Evolutionary conservation across 2,888 invertebrate genomes (phyloP), one percentile per base, ranked within the genome.

Genomic region (Lithophane ornitopus): DNA sequence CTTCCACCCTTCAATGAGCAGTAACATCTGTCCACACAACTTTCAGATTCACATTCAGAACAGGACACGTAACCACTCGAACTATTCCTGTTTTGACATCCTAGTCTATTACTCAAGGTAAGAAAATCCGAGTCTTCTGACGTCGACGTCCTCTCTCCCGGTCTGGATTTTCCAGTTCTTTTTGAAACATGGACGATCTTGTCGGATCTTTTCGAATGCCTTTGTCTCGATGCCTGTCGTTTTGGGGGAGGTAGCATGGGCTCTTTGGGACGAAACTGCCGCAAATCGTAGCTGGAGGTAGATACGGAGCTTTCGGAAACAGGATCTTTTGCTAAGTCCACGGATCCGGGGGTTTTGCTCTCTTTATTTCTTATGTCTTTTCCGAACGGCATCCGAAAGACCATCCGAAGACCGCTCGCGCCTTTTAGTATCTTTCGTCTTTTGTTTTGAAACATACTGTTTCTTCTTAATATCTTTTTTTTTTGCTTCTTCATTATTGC

Each of bases 1-100:
- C 95, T 96, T 78, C 97, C 97, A 7, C 96, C 96, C 39, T 97
- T 97, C 76, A 98, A 90, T 4, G 98, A 98, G 90, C 99, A 99
- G 90, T 99, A 99, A 89, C 99, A 99, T 88, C 98, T 98, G 91
- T 98, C 98, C 0, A 98, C 97, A 90, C 98, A 98, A 22, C 98
- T 98, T 87, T 98, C 98, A 3, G 98, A 98, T 90, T 98, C 98
- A 91, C 99, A 99, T 93, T 99, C 99, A 61, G 98, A 98, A 92
- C 98, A 99, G 4, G 98, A 98, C 1, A 98, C 98, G 91, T 98
- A 98, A 87, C 97, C 97, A 88, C 97, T 97, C 12, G 97, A 97
- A 89, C 97, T 97, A 86, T 97, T 97, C 59, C 97, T 92, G 82
- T 97, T 97, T 81, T 97, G 97, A 79, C 97, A 97, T 69, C 97